phyloP scores from a whole-genome alignment of 2,797 vertebrate genomes.

The Urosaurus nigricauda region DNA sequence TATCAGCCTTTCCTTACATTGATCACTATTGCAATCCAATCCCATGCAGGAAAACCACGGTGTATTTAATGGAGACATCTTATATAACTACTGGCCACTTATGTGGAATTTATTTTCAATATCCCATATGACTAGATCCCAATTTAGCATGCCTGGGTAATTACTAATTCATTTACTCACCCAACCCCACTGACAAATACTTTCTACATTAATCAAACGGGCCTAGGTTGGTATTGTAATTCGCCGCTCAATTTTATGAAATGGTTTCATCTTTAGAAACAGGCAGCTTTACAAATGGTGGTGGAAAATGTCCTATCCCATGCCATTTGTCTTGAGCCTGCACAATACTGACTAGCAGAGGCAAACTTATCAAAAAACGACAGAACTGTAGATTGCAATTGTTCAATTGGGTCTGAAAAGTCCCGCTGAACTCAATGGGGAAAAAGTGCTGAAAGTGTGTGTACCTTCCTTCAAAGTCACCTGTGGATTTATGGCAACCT shows the following conservation, averaged over 20 bases:
- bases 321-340: too few relatives aligned
- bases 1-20: background rate
- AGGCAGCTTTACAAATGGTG: too few relatives aligned
- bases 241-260: background rate
- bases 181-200: background rate
- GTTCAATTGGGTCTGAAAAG: background rate
- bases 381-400: too few relatives aligned
- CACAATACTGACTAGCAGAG: background rate
- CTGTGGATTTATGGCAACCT: too few relatives aligned
- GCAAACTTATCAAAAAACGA: background rate
- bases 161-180: background rate
- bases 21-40: too few relatives aligned
- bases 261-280: background rate
- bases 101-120: background rate
- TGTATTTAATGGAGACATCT: background rate
- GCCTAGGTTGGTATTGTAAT: too few relatives aligned
- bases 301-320: background rate
- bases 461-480: too few relatives aligned
- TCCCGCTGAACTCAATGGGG: background rate
- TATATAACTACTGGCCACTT: background rate
- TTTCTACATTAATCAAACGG: background rate
- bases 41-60: background rate
- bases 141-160: background rate
- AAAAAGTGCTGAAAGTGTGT: background rate
- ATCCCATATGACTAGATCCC: background rate